Conservation (phyloP, 2,888 invertebrate species). For the Gibbula magus region DNA sequence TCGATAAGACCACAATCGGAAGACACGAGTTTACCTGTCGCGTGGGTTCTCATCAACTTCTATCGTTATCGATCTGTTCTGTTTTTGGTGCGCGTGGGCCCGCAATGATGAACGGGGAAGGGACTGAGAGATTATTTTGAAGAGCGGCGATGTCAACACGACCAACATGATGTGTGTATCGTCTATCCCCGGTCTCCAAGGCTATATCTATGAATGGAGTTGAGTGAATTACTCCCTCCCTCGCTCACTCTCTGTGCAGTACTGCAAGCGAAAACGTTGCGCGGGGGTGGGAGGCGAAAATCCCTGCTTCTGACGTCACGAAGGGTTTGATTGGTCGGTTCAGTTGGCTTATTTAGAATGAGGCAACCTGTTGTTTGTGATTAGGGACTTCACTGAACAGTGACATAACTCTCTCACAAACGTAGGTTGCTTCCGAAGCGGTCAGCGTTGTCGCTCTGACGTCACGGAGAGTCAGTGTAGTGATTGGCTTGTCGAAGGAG, state of each 20-base stretch:
- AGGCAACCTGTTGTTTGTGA: conserved; percentile 8
- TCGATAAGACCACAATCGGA: too few relatives aligned
- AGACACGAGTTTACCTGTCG: too few relatives aligned
- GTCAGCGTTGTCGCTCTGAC: not conserved
- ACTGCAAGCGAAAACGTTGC: not conserved
- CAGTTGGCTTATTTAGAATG: not conserved
- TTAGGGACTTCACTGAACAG: not conserved
- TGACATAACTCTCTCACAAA: not conserved
- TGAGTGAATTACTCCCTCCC: not conserved
- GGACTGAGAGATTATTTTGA: too few relatives aligned
- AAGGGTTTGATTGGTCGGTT: not conserved
- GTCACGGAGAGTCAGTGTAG: not conserved
- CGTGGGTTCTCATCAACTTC: too few relatives aligned
- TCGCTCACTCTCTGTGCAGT: not conserved
- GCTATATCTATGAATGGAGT: not conserved
- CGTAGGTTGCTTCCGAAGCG: not conserved
- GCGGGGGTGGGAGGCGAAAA: not conserved
- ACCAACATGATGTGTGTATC: not conserved
- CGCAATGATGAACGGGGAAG: too few relatives aligned
- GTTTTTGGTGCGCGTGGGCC: not conserved
- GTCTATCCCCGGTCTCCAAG: too few relatives aligned
- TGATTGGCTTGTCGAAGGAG: conserved; percentile 7
- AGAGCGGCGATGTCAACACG: not conserved
- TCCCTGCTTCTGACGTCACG: not conserved
- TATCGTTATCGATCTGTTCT: too few relatives aligned